Percentiles rank a stretch among this genome's conserved stretches.
Evolutionary conservation across 2,113 vertebrate species (phyloP).

Genomic region (Tamias sibiricus): DNA sequence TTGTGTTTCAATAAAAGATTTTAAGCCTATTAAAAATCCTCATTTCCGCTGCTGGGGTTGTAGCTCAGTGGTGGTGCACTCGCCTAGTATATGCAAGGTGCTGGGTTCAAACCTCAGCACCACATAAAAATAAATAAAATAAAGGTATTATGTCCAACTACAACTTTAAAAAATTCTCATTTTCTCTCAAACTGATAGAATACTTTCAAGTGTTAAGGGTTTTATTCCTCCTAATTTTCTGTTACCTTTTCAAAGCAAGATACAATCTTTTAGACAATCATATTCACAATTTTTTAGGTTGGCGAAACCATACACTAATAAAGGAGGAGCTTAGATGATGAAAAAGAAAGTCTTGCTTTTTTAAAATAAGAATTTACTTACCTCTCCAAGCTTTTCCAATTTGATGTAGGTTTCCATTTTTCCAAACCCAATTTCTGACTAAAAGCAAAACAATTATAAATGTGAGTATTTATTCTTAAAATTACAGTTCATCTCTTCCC

Average conservation of each 20-base stretch:
- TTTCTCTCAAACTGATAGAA: not conserved
- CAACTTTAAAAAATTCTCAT: not conserved
- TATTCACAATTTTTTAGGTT: not conserved
- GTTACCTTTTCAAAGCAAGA: conserved; percentile 36
- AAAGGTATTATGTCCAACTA: no score
- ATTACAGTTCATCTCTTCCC: conserved; percentile 5
- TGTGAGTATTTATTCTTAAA: conserved; percentile 63
- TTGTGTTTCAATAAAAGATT: conserved; percentile 36
- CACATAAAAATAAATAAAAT: no score
- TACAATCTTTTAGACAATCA: not conserved
- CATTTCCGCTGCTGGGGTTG: not conserved
- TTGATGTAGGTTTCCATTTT: conserved; percentile 99
- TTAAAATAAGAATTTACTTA: conserved; percentile 81
- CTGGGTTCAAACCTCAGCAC: no score
- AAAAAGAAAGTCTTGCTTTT: not conserved
- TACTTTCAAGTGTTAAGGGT: not conserved
- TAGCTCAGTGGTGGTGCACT: no score
- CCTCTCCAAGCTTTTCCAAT: conserved; percentile 98
- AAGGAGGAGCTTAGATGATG: not conserved
- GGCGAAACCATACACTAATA: not conserved
- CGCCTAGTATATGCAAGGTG: no score
- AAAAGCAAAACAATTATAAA: conserved; percentile 75
- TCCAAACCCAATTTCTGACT: conserved; percentile 99
- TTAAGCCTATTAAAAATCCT: not conserved
- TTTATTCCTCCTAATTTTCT: not conserved